A percentile compares a stretch with the other conserved stretches of the same genome.
Evolutionary conservation across 2,113 vertebrate genomes (phyloP).

Genomic region (Dipodomys merriami): DNA sequence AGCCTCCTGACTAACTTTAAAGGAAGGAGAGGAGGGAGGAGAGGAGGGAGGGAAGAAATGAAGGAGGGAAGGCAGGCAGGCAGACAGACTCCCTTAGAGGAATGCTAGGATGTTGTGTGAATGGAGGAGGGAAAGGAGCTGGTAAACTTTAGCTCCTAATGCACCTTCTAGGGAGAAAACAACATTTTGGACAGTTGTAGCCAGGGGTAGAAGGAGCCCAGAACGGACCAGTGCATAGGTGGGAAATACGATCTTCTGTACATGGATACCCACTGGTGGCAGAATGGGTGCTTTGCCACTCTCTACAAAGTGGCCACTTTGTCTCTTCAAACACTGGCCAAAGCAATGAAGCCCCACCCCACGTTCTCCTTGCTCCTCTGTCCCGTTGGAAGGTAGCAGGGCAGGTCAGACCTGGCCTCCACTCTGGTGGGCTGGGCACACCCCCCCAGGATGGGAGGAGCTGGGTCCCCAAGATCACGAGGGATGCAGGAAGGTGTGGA

Average conservation of each 20-base stretch:
- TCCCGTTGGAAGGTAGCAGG: neutral
- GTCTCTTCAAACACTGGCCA: neutral
- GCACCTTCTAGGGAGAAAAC: neutral
- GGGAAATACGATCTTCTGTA: neutral
- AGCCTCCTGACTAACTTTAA: no score
- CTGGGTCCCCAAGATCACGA: neutral
- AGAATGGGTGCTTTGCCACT: fast-evolving
- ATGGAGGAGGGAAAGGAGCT: neutral
- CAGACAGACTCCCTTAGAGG: no score
- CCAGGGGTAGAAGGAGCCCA: no score
- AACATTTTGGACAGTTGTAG: no score
- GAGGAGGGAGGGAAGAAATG: neutral
- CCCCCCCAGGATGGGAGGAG: neutral
- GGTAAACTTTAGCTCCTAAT: neutral
- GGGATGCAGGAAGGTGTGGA: neutral
- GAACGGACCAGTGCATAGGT: no score
- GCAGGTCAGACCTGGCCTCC: no score
- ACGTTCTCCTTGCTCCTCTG: neutral
- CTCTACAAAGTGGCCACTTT: fast-evolving
- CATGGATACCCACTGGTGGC: neutral
- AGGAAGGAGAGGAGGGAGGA: neutral
- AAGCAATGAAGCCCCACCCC: neutral
- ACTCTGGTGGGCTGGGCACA: neutral
- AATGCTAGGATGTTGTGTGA: no score
- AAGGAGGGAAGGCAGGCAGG: no score